Conservation (phyloP, 2,888 invertebrate species). For the Melanostoma scalare region DNA sequence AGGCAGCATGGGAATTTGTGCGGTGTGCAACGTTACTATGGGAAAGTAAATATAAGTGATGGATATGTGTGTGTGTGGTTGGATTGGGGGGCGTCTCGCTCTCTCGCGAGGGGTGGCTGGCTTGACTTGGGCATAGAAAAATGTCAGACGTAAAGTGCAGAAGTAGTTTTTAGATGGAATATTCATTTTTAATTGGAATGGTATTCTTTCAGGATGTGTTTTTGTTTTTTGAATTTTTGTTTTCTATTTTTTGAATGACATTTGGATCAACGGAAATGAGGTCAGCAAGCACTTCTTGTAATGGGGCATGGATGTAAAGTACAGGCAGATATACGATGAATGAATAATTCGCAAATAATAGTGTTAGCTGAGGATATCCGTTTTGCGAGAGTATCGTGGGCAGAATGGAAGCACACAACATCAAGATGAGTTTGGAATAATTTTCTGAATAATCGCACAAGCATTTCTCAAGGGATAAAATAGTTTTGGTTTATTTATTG, state of each 20-base stretch:
- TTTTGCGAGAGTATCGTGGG: slow-evolving; percentile 17
- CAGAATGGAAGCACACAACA: slow-evolving; percentile 17
- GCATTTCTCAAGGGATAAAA: no score
- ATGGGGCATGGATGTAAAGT: slow-evolving; percentile 23
- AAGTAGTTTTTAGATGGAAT: slow-evolving; percentile 59
- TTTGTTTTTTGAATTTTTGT: slow-evolving; percentile 16
- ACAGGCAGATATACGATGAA: slow-evolving; percentile 36
- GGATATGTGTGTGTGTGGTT: slow-evolving; percentile 12
- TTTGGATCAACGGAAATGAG: slow-evolving; percentile 68
- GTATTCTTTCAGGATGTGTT: slow-evolving; percentile 61
- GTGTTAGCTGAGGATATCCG: slow-evolving; percentile 53
- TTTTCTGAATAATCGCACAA: no score
- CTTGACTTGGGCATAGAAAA: slow-evolving; percentile 15
- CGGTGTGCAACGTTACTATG: slow-evolving; percentile 53
- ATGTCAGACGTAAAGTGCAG: slow-evolving; percentile 68
- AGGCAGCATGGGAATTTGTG: slow-evolving; percentile 21
- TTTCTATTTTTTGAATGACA: slow-evolving; percentile 50
- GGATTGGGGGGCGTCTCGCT: not conserved
- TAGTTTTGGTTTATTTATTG: no score
- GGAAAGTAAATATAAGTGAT: slow-evolving; percentile 33
- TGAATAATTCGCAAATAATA: slow-evolving; percentile 54
- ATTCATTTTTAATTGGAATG: slow-evolving; percentile 72
- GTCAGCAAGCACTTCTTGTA: slow-evolving; percentile 60
- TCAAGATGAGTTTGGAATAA: not conserved
- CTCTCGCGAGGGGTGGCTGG: slow-evolving; percentile 4